Percentiles rank a stretch among this genome's conserved stretches.
phyloP scores from a whole-genome alignment of 2,113 vertebrate species.

The Amia ocellicauda region DNA sequence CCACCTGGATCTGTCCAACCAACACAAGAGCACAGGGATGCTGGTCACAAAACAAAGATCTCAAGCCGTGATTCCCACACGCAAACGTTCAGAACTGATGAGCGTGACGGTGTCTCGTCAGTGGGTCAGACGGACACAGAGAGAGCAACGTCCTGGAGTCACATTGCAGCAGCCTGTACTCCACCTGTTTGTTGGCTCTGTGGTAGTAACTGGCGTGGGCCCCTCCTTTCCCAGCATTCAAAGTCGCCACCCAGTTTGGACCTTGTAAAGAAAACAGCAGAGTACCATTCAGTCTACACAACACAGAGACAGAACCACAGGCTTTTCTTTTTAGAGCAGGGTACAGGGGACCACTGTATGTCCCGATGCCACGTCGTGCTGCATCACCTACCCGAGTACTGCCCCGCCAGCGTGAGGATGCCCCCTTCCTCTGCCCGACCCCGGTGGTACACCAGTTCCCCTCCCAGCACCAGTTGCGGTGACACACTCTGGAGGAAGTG shows the following conservation, averaged over 20 bases:
- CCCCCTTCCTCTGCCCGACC: slow-evolving; percentile 89
- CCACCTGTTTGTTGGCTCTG: slow-evolving; percentile 87
- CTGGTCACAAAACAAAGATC: background rate
- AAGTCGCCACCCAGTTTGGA: slow-evolving; percentile 82
- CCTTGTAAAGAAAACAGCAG: slow-evolving; percentile 52
- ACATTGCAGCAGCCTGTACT: too few relatives aligned
- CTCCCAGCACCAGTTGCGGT: slow-evolving; percentile 84
- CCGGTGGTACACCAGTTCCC: slow-evolving; percentile 91
- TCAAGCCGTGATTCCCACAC: too few relatives aligned
- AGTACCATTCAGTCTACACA: background rate
- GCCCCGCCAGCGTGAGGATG: slow-evolving; percentile 89
- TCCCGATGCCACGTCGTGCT: too few relatives aligned
- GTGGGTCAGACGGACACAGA: too few relatives aligned
- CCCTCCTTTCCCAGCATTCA: slow-evolving; percentile 89
- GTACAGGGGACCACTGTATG: too few relatives aligned
- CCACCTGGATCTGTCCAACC: slow-evolving; percentile 79
- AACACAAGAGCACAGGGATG: background rate
- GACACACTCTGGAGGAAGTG: slow-evolving; percentile 95
- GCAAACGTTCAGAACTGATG: too few relatives aligned
- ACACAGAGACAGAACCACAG: too few relatives aligned
- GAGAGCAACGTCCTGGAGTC: too few relatives aligned
- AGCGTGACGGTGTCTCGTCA: too few relatives aligned
- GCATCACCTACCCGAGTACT: slow-evolving; percentile 84
- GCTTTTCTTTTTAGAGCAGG: too few relatives aligned
- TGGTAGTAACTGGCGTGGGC: slow-evolving; percentile 96